phyloP scores from a whole-genome alignment of 2,797 vertebrate species.

The Melanotaenia boesemani region DNA sequence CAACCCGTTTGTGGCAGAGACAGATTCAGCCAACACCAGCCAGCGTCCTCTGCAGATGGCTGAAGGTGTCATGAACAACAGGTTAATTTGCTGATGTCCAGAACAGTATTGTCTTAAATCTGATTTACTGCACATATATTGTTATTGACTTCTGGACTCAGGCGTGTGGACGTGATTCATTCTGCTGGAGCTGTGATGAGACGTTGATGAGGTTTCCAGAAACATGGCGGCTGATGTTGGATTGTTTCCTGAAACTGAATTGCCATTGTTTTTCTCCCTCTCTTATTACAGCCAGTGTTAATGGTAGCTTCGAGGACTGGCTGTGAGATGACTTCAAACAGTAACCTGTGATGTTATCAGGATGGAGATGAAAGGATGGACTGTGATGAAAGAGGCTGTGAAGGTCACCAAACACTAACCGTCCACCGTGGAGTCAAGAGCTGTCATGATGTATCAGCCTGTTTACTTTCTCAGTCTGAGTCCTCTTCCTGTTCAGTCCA shows the following conservation, averaged over 20 bases:
- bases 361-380: background rate
- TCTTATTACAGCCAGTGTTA: background rate
- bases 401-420: background rate
- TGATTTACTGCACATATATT: too few relatives aligned
- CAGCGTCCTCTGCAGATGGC: constrained; percentile 90
- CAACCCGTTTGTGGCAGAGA: constrained; percentile 85
- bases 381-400: background rate
- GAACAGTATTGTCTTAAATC: background rate
- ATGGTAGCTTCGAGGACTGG: background rate
- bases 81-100: constrained; percentile 55
- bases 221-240: too few relatives aligned
- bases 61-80: constrained; percentile 79
- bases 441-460: too few relatives aligned
- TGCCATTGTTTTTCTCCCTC: background rate
- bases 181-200: too few relatives aligned
- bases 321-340: background rate
- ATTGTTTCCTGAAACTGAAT: background rate
- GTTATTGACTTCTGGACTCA: background rate
- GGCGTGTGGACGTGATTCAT: too few relatives aligned
- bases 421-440: background rate
- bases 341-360: too few relatives aligned
- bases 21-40: constrained; percentile 82
- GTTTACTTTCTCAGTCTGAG: too few relatives aligned
- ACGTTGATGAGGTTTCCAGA: too few relatives aligned
- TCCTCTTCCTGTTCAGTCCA: too few relatives aligned